Evolutionary conservation across 2,797 vertebrate genomes (phyloP), one percentile per base, ranked within the genome.

Genomic region (Dicrostonyx torquatus): DNA sequence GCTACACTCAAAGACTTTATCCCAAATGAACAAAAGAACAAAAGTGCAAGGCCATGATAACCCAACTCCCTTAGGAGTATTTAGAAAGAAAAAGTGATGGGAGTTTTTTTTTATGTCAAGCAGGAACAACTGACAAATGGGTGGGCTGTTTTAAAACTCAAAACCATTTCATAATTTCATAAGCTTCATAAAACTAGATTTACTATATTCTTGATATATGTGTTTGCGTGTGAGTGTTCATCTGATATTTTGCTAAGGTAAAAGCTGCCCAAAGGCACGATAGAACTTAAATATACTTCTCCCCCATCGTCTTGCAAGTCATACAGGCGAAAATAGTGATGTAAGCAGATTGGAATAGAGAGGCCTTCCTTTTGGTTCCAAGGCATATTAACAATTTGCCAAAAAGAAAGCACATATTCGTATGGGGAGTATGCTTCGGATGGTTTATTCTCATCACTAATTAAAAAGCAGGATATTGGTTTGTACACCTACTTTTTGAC

Each of bases 1-100:
- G 86, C 97, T 96, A 75, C 89, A 92, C 89, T 86, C 89, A 88
- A 98, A 89, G 95, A 97, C 94, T 97, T 48, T 4, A 95, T 97
- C 96, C 95, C 97, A 98, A 98, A 98, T 98, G 98, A 98, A 98
- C 95, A 97, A 96, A 97, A 94, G 58, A 97, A 55, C 26, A 98
- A 98, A 98, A 98, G 94, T 97, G 94, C 96, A 97, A 88, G 94
- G 91, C 95, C 97, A 66, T 88, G 91, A 87, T 91, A 97, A 97
- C 88, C 93, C 37, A n/a, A 93, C 1, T 58, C 55, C 20, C 55
- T 58, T 58, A 58, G 34, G 79, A 95, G 68, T 87, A 80, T 97
- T 95, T 95, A 87, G 0, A 91, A 90, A 37, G 18, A 48, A 73
- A 40, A 48, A 76, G 58, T 58, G 73, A 97, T 94, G 31, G 0